Evolutionary conservation across 53 echinoderm and acorn worm genomes (phyloP).

Genomic region (Actinopyga echinites): DNA sequence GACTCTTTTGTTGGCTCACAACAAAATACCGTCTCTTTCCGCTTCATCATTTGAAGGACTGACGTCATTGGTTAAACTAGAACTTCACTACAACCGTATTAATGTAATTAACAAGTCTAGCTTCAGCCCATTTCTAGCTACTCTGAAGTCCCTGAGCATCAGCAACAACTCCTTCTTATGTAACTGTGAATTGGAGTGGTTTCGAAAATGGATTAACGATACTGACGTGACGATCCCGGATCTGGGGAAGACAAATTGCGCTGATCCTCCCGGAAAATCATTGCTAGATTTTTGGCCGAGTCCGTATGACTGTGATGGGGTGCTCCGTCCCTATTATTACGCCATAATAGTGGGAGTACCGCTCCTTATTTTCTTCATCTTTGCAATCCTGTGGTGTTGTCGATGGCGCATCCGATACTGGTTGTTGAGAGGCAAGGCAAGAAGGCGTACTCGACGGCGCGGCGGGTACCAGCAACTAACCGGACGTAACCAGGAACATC

Average conservation of each 20-base stretch:
- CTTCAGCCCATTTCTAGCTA: conserved; percentile 57
- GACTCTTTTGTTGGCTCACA: conserved; percentile 62
- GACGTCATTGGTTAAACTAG: conserved; percentile 53
- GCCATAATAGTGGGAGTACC: background rate
- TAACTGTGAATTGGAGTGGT: conserved; percentile 84
- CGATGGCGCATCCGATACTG: conserved; percentile 27
- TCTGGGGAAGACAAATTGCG: conserved; percentile 51
- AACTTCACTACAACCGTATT: conserved; percentile 71
- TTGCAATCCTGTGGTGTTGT: conserved; percentile 4
- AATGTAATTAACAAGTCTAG: conserved; percentile 73
- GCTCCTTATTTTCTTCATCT: background rate
- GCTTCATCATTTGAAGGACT: conserved; percentile 53
- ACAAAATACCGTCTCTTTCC: conserved; percentile 60
- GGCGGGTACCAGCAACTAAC: conserved; percentile 36
- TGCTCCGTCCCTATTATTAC: background rate
- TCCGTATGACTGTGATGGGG: conserved; percentile 49
- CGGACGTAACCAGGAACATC: conserved; percentile 46
- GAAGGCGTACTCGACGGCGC: background rate
- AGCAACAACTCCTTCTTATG: conserved; percentile 79
- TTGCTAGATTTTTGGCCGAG: background rate
- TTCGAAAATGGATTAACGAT: conserved; percentile 79
- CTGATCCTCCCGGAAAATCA: conserved; percentile 53
- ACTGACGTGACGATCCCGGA: conserved; percentile 59
- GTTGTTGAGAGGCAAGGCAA: conserved; percentile 14
- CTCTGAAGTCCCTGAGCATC: conserved; percentile 59